Evolutionary conservation across 2,888 invertebrate genomes (phyloP), one percentile per base, ranked within the genome.

Genomic region (Tenthredo mesomela): DNA sequence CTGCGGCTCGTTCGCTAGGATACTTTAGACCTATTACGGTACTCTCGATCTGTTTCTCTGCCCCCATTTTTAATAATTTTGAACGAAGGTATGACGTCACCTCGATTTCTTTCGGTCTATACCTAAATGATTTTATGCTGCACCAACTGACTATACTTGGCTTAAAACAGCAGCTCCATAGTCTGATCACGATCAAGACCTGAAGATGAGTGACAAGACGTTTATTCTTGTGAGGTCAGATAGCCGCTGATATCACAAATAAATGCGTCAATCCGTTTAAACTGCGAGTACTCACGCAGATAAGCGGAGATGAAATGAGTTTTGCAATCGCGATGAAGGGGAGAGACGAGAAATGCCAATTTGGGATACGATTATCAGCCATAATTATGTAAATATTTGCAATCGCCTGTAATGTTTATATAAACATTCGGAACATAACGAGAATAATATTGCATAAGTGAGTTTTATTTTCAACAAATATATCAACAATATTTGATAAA

Each of bases 1-100:
- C 90, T 84, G 95, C 94, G 85, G 95, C 94, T 85, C 95, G 93
- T 5, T 93, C 91, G 0, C 94, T 94, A 2, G 95, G 94, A 89
- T 94, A 94, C 85, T 93, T 93, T 84, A 95, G 91, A 80, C 95
- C 94, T 0, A 95, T 95, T 87, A 95, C 94, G 85, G 94, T 94
- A 85, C 95, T 94, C 58, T 94, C 75, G 1, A 87, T 12, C 82
- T 87, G 47, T 33, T 83, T 86, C 29, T 65, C 12, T 9, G 18
- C 67, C 18, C 6, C 78, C 86, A 88, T 87, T 85, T 84, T 85
- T 25, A 40, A 37, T 4, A n/a, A 0, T 70, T n/a, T 70, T 40
- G 40, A 7, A n/a, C 21, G 10, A 2, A 40, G 21, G 10, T 18
- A 4, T 33, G 5, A 9, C n/a, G n/a, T 9, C n/a, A 6, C n/a